phyloP scores from a whole-genome alignment of 1,140 invertebrate genomes.

The Ectropis grisescens region DNA sequence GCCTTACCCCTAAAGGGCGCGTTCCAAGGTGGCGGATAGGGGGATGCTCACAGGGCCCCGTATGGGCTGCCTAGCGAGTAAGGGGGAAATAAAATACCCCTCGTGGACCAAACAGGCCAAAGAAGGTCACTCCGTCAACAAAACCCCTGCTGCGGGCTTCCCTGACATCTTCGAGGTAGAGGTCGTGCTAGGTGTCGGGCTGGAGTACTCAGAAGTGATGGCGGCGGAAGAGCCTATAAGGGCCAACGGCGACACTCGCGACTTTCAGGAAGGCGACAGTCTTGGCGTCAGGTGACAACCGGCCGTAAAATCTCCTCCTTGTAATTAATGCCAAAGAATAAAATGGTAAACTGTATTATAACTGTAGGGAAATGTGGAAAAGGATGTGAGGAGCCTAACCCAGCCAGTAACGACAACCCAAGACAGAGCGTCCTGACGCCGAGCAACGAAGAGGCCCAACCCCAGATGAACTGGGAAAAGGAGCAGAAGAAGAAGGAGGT shows the following conservation, averaged over 20 bases:
- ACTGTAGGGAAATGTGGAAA: no score
- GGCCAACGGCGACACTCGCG: constrained; percentile 11
- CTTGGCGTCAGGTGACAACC: constrained; percentile 17
- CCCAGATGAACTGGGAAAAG: no score
- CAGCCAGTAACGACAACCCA: no score
- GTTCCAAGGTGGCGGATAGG: constrained; percentile 6
- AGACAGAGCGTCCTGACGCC: no score
- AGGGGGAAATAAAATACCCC: constrained; percentile 4
- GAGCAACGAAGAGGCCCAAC: no score
- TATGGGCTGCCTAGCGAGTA: background rate
- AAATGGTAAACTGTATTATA: no score
- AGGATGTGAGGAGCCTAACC: no score
- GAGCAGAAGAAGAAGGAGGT: no score
- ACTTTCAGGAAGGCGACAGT: background rate
- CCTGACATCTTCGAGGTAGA: constrained; percentile 5
- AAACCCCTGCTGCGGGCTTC: constrained; percentile 9
- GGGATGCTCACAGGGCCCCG: background rate
- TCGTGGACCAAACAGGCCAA: constrained; percentile 1
- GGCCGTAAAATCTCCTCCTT: no score
- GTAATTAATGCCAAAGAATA: no score
- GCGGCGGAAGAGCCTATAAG: constrained; percentile 8
- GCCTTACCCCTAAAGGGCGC: constrained; percentile 7
- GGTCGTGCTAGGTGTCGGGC: background rate
- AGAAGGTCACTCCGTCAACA: constrained; percentile 7
- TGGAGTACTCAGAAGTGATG: constrained; percentile 6